Evolutionary conservation across 2,113 vertebrate genomes (phyloP).

Genomic region (Bujurquina vittata): DNA sequence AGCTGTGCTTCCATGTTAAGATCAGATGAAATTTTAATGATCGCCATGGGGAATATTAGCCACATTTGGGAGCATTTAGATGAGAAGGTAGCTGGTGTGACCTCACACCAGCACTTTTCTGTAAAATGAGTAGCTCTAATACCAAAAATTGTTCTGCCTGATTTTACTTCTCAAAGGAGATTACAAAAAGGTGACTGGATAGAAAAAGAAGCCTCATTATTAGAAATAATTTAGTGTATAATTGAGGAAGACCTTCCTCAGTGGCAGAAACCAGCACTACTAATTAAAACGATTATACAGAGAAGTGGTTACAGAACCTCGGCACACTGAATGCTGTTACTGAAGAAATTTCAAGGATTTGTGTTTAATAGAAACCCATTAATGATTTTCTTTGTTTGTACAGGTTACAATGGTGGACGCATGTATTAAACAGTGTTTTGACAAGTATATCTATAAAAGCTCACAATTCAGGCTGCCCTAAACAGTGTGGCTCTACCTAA

Average conservation of each 20-base stretch:
- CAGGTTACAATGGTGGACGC: too few relatives aligned
- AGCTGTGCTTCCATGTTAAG: not conserved
- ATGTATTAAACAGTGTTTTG: too few relatives aligned
- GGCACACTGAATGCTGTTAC: not conserved
- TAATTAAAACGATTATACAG: not conserved
- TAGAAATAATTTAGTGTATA: not conserved
- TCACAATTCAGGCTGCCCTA: too few relatives aligned
- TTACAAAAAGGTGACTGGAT: slow-evolving; percentile 13
- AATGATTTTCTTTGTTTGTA: too few relatives aligned
- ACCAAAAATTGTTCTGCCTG: slow-evolving; percentile 20
- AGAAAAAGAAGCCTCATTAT: not conserved
- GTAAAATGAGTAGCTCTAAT: slow-evolving; percentile 18
- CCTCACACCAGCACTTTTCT: slow-evolving; percentile 6
- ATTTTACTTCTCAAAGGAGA: slow-evolving; percentile 14
- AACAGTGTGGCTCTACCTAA: too few relatives aligned
- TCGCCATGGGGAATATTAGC: slow-evolving; percentile 40
- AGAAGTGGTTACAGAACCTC: not conserved
- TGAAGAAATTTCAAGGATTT: not conserved
- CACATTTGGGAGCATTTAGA: slow-evolving; percentile 48
- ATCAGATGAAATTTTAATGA: slow-evolving; percentile 62
- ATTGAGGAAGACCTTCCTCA: not conserved
- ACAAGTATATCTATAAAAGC: too few relatives aligned
- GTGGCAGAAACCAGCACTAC: not conserved
- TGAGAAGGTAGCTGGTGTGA: slow-evolving; percentile 18
- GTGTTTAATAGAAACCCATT: too few relatives aligned